Evolutionary conservation across 2,888 invertebrate species (phyloP).

Genomic region (Pollenia angustigena): DNA sequence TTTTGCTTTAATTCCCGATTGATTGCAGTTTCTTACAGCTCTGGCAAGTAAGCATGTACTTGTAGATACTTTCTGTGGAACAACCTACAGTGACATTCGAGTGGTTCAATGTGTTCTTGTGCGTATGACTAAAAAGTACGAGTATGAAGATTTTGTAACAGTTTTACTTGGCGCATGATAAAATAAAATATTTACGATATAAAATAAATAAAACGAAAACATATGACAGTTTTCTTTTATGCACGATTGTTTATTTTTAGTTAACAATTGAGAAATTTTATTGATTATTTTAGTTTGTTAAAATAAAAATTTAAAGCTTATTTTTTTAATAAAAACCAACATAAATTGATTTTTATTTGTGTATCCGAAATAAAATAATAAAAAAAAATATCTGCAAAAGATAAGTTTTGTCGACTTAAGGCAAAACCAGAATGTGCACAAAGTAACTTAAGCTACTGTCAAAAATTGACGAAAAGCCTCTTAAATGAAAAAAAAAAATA

Average conservation of each 20-base stretch:
- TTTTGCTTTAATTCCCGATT: no score
- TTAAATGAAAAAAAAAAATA: no score
- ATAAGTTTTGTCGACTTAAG: no score
- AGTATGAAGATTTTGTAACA: slow-evolving; percentile 13
- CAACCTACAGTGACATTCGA: slow-evolving; percentile 7
- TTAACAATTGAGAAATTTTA: neutral
- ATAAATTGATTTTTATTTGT: no score
- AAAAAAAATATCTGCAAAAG: no score
- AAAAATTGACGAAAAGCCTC: no score
- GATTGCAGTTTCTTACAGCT: no score
- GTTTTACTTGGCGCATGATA: slow-evolving; percentile 30
- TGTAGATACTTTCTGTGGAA: slow-evolving; percentile 12
- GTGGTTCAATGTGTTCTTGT: slow-evolving; percentile 18
- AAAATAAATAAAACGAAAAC: neutral
- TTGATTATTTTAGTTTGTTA: neutral
- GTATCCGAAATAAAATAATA: no score
- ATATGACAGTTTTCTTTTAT: slow-evolving; percentile 13
- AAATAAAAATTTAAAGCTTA: neutral
- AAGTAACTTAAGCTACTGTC: no score
- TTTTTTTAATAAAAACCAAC: no score
- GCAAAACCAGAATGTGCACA: no score
- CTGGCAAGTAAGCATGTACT: slow-evolving; percentile 1
- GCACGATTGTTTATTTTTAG: neutral
- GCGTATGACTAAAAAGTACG: neutral
- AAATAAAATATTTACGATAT: slow-evolving; percentile 12